Evolutionary conservation across 2,888 invertebrate species (phyloP).

Genomic region (Chrysotoxum bicinctum): DNA sequence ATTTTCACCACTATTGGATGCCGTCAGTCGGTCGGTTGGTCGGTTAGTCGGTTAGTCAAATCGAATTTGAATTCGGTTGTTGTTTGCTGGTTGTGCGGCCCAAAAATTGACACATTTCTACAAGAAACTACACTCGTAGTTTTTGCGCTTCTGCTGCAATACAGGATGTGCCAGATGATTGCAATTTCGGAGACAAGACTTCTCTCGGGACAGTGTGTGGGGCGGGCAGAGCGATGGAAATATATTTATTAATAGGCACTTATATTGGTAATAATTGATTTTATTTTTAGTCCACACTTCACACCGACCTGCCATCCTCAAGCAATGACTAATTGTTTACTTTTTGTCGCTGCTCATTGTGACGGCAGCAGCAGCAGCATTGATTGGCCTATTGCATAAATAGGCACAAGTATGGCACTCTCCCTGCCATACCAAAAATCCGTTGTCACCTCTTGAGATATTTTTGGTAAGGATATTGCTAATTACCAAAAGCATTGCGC

Average conservation of each 20-base stretch:
- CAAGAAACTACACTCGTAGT: conserved; percentile 8
- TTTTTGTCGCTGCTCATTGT: conserved; percentile 28
- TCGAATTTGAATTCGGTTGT: background rate
- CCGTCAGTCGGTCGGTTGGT: background rate
- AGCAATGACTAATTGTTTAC: conserved; percentile 69
- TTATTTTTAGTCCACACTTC: conserved; percentile 61
- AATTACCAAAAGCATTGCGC: conserved; percentile 41
- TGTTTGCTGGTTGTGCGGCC: conserved; percentile 24
- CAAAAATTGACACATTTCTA: conserved; percentile 70
- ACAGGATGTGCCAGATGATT: conserved; percentile 61
- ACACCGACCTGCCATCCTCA: conserved; percentile 31
- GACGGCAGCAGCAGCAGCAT: conserved; percentile 9
- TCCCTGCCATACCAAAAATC: background rate
- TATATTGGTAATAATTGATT: conserved; percentile 70
- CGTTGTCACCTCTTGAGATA: conserved; percentile 35
- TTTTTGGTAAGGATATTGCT: conserved; percentile 65
- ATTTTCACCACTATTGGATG: conserved; percentile 53
- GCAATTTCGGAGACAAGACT: background rate
- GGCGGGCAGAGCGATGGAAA: conserved; percentile 23
- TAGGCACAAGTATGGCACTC: conserved; percentile 10
- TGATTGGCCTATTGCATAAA: conserved; percentile 3
- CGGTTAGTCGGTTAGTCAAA: background rate
- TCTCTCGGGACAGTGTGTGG: background rate
- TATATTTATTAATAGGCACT: conserved; percentile 67
- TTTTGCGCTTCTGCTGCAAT: conserved; percentile 42